Conservation (phyloP, 2,888 invertebrate species). For the Drosophila cyrtoloma region DNA sequence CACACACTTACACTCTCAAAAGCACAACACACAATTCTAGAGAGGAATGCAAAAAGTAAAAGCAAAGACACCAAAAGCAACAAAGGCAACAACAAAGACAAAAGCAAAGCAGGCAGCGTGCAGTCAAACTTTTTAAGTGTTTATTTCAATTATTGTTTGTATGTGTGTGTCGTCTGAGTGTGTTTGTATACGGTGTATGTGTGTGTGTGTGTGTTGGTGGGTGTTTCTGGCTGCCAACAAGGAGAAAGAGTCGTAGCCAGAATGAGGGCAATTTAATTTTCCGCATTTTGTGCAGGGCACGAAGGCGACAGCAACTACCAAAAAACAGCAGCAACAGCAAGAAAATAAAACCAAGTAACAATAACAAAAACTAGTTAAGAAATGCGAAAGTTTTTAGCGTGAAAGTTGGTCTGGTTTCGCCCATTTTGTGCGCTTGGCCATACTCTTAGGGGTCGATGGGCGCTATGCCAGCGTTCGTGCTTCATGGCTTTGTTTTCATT, state of each 20-base stretch:
- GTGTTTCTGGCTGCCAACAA: slow-evolving; percentile 33
- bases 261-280: slow-evolving; percentile 79
- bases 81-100: slow-evolving; percentile 13
- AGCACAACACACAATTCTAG: slow-evolving; percentile 24
- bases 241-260: slow-evolving; percentile 28
- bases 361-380: slow-evolving; percentile 82
- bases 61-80: slow-evolving; percentile 19
- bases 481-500: slow-evolving; percentile 71
- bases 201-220: slow-evolving; percentile 30
- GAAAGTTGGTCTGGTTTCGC: slow-evolving; percentile 65
- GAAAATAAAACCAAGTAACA: slow-evolving; percentile 59
- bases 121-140: slow-evolving; percentile 77
- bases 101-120: slow-evolving; percentile 38
- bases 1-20: neutral
- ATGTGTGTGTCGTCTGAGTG: slow-evolving; percentile 29
- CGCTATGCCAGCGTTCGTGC: slow-evolving; percentile 8
- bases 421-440: slow-evolving; percentile 6
- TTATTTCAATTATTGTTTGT: slow-evolving; percentile 82
- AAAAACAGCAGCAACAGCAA: slow-evolving; percentile 36
- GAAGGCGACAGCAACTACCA: slow-evolving; percentile 45
- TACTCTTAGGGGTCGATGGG: neutral
- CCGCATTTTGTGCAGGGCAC: slow-evolving; percentile 68
- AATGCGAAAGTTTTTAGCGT: slow-evolving; percentile 81
- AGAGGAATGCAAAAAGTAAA: slow-evolving; percentile 23
- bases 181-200: slow-evolving; percentile 25